phyloP scores from a whole-genome alignment of 2,113 vertebrate genomes.

The Phalacrocorax aristotelis region DNA sequence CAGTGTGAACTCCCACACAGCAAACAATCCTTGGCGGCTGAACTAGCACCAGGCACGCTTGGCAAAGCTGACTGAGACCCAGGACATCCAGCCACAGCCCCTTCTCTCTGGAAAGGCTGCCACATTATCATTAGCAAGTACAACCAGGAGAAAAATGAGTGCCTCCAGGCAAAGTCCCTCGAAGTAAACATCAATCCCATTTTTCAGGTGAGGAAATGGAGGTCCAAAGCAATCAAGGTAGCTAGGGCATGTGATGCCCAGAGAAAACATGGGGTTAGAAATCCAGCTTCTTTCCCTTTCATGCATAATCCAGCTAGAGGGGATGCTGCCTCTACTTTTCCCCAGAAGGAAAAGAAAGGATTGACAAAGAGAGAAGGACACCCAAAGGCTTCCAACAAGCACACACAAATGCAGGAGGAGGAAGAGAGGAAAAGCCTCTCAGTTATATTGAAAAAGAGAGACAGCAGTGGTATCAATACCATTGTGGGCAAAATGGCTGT shows the following conservation, averaged over 20 bases:
- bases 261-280: neutral
- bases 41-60: neutral
- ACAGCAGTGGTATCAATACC: neutral
- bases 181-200: neutral
- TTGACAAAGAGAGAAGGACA: neutral
- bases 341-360: neutral
- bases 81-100: neutral
- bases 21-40: neutral
- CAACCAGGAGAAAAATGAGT: neutral
- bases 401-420: neutral
- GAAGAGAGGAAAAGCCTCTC: slow-evolving; percentile 50
- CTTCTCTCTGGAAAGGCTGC: neutral
- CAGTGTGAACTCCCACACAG: neutral
- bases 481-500: neutral
- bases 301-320: neutral
- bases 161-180: neutral
- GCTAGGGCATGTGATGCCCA: neutral
- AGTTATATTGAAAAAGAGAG: neutral
- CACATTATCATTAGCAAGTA: neutral
- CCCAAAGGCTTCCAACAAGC: neutral
- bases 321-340: neutral
- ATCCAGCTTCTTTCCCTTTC: neutral
- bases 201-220: neutral
- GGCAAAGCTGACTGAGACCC: neutral
- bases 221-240: neutral